Base-by-base conservation (phyloP, 1,140 invertebrate genomes). In the Eueides isabella region DNA sequence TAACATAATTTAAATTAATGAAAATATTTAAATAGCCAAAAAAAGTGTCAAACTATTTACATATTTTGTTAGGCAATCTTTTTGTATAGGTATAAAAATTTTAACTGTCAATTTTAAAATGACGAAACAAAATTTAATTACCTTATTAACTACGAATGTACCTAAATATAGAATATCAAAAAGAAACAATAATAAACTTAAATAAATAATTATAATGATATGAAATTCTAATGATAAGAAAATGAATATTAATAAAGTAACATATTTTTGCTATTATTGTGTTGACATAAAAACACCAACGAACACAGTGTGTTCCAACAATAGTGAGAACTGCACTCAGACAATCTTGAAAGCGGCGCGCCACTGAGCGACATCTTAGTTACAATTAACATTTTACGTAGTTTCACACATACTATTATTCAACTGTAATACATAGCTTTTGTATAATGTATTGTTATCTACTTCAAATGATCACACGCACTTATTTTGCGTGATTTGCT, bases 311-410 rank as follows among this genome's bases (percentile, higher is more conserved):
- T 48, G 62, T 61, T 62, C 26, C 44, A 67, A 80, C 79, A 80
- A 78, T 80, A 65, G 68, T 80, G 79, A 64, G 79, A 80, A 71
- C n/a, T 66, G 19, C 55, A 41, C 55, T 72, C 61, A 75, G 66
- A 72, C 73, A 75, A 75, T 77, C 76, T 74, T 67, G 72, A 77
- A 73, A 77, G 72, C 67, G 30, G 68, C 44, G 73, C 71, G 38
- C 14, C 31, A 35, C 67, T 68, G 63, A 67, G 79, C 76, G 79
- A 80, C 77, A 80, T 80, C 76, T 78, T 72, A 66, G 71, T 61
- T 38, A 63, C 69, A 38, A 75, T 48, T 35, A 70, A 31, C 55
- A 70, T 35, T 55, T 73, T 73, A 81, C 61, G 38, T 38, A 19
- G 61, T 69, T 74, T 74, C 61, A 66, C 68, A 75, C 61, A 63